Conservation (phyloP, 1,140 invertebrate species). For the Charaxes varanes region DNA sequence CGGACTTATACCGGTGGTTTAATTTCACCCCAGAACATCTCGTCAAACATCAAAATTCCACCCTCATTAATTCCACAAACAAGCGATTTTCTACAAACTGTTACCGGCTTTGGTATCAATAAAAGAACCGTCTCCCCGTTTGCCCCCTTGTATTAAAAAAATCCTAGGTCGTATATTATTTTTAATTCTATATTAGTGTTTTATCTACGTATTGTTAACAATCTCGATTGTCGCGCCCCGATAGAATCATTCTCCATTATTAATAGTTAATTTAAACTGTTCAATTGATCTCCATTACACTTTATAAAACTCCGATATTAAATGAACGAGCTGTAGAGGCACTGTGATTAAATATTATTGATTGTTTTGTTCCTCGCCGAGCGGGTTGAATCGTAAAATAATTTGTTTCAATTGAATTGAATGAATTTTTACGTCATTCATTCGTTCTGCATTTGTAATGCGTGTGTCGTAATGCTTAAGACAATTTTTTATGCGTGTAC, state of each 20-base stretch:
- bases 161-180: constrained; percentile 7
- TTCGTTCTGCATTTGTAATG: constrained; percentile 24
- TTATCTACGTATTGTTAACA: constrained; percentile 8
- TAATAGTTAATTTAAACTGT: constrained; percentile 62
- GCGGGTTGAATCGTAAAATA: constrained; percentile 57
- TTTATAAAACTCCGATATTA: constrained; percentile 61
- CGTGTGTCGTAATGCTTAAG: too few relatives aligned
- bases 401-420: constrained; percentile 60
- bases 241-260: constrained; percentile 51
- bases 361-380: constrained; percentile 39
- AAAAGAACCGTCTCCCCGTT: too few relatives aligned
- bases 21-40: too few relatives aligned
- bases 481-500: too few relatives aligned
- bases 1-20: too few relatives aligned
- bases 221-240: constrained; percentile 44
- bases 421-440: constrained; percentile 48
- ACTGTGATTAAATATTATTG: constrained; percentile 59
- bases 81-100: too few relatives aligned
- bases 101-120: too few relatives aligned
- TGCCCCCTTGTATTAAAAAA: too few relatives aligned
- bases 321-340: constrained; percentile 37
- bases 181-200: constrained; percentile 16
- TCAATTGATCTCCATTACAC: constrained; percentile 64
- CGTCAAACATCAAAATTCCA: too few relatives aligned
- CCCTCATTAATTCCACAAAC: too few relatives aligned